Conservation (phyloP, 2,113 vertebrate genomes). For the Xerus inauris region DNA sequence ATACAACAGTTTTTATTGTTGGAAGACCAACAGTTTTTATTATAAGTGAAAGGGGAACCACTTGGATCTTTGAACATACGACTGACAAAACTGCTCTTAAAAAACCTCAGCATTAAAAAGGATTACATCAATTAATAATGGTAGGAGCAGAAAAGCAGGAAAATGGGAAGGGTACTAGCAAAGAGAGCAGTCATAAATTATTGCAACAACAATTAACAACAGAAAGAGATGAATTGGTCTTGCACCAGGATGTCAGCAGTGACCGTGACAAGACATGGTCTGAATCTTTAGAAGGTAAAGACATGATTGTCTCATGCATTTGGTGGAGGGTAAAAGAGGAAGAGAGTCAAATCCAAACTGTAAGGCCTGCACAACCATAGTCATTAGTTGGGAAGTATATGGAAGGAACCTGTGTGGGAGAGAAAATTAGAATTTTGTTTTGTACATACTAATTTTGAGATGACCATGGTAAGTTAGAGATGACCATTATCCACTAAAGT, state of each 20-base stretch:
- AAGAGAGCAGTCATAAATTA: not conserved
- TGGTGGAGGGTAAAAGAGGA: not conserved
- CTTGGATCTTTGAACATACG: not conserved
- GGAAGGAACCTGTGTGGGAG: not conserved
- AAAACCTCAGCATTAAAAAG: constrained; percentile 5
- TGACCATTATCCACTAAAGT: not conserved
- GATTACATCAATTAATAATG: not conserved
- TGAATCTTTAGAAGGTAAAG: not conserved
- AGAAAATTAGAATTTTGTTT: constrained; percentile 6
- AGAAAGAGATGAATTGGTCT: not conserved
- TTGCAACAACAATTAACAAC: not conserved
- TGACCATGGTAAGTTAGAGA: not conserved
- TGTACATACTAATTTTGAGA: not conserved
- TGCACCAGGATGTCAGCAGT: not conserved
- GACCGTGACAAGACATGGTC: not conserved
- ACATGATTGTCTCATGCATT: not conserved
- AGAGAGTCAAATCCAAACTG: not conserved
- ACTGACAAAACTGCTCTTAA: not conserved
- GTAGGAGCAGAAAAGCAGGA: not conserved
- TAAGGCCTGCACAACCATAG: not conserved
- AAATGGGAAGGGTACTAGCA: not conserved
- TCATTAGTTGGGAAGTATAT: not conserved
- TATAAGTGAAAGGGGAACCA: not conserved
- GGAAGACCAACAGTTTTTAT: not conserved
- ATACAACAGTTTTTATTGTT: not conserved